Conservation (phyloP, 2,888 invertebrate genomes). For the Salpingus planirostris region DNA sequence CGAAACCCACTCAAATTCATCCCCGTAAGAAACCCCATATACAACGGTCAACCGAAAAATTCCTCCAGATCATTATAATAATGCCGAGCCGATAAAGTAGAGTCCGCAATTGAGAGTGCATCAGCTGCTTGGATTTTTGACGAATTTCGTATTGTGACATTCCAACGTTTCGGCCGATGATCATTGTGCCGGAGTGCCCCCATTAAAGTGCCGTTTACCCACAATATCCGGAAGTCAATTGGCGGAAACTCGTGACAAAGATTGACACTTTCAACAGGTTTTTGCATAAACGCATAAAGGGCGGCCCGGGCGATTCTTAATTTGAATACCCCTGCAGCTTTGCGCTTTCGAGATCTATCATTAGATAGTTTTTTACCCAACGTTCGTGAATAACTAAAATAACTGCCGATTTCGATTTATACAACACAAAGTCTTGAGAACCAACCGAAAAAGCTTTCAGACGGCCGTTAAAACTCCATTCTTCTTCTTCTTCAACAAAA, state of each 20-base stretch:
- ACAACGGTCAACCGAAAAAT: slow-evolving; percentile 9
- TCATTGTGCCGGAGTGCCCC: too few species aligned
- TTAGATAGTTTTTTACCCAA: slow-evolving; percentile 11
- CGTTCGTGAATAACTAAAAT: too few species aligned
- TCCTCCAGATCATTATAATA: too few species aligned
- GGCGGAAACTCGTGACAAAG: slow-evolving; percentile 29
- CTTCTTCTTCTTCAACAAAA: too few species aligned
- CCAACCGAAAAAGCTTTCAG: slow-evolving; percentile 2
- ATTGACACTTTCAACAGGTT: slow-evolving; percentile 26
- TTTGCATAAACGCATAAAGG: slow-evolving; percentile 11
- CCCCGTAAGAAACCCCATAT: too few species aligned
- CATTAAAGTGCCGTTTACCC: slow-evolving; percentile 1
- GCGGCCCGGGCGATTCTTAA: too few species aligned
- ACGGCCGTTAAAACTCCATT: too few species aligned
- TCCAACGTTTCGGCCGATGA: too few species aligned
- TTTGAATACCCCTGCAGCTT: slow-evolving; percentile 4
- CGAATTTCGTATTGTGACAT: slow-evolving; percentile 29
- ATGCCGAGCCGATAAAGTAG: not conserved
- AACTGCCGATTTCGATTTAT: slow-evolving; percentile 1
- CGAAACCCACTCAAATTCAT: too few species aligned
- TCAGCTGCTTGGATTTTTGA: too few species aligned
- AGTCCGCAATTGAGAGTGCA: slow-evolving; percentile 1
- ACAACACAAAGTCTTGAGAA: slow-evolving; percentile 1
- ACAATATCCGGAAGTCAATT: slow-evolving; percentile 27
- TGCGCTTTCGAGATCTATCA: slow-evolving; percentile 10